These are phyloP conservation scores for Anser brachyrhynchus DNA, from an alignment of 2,113 vertebrate species.

Conservation along the genomic window DNA sequence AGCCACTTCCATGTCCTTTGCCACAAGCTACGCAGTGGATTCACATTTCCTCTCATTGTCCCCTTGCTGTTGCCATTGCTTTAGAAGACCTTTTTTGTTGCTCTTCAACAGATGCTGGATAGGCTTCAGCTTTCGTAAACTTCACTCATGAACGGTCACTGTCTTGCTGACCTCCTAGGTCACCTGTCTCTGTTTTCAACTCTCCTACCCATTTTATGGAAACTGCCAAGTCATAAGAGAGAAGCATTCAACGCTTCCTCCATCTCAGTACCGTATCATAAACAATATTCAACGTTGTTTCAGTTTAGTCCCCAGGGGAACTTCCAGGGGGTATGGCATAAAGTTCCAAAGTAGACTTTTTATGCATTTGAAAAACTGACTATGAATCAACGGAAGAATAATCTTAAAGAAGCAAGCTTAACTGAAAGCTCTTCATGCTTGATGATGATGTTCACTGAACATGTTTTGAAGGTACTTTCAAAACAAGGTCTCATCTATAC, in stretches of 20 bases:
- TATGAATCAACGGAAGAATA: neutral
- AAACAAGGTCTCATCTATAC: neutral
- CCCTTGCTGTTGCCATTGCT: neutral
- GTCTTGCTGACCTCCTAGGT: neutral
- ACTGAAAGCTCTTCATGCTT: neutral
- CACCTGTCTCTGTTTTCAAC: neutral
- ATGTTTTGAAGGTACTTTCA: neutral
- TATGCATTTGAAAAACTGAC: neutral
- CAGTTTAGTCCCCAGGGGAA: neutral
- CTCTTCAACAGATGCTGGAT: neutral
- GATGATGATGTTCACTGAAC: neutral
- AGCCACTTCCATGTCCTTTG: neutral
- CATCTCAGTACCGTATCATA: neutral
- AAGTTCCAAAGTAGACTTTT: neutral
- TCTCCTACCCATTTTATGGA: neutral
- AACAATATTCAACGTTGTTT: neutral
- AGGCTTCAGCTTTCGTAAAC: neutral
- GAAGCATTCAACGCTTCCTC: neutral
- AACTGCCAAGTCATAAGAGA: neutral
- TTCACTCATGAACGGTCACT: neutral
- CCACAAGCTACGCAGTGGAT: neutral
- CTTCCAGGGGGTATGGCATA: neutral
- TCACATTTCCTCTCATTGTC: neutral
- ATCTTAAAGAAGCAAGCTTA: neutral
- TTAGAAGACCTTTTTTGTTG: neutral